Conservation (phyloP, 2,797 vertebrate genomes). For the Phyllotis vaccarum region DNA sequence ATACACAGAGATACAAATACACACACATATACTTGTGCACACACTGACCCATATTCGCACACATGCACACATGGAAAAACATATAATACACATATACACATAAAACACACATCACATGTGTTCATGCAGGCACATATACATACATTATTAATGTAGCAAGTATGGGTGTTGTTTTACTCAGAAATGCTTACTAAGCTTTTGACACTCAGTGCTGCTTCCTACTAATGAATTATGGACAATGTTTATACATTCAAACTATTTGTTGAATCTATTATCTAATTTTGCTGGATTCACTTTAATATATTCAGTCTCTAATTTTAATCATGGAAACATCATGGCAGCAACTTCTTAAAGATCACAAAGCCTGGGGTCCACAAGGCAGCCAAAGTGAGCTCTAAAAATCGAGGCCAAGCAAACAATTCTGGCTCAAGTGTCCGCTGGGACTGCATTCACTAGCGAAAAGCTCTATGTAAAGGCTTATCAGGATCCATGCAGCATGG, state of each 20-base stretch:
- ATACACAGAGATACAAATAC: neutral
- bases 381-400: neutral
- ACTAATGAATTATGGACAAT: neutral
- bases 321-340: neutral
- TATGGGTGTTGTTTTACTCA: neutral
- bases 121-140: no score
- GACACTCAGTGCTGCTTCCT: neutral
- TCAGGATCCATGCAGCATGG: neutral
- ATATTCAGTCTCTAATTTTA: neutral
- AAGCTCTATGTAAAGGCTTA: neutral
- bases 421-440: neutral
- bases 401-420: neutral
- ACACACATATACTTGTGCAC: neutral
- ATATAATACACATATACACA: neutral
- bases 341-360: neutral
- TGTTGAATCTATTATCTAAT: conserved; percentile 40
- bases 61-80: neutral
- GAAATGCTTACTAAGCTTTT: conserved; percentile 38
- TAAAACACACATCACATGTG: neutral
- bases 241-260: conserved; percentile 43
- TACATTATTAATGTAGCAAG: neutral
- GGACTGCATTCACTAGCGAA: neutral
- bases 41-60: neutral
- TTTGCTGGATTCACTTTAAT: neutral
- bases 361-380: neutral